These are phyloP conservation scores for Cataglyphis albicans DNA, from an alignment of 2,888 invertebrate species.

Conservation along the genomic window DNA sequence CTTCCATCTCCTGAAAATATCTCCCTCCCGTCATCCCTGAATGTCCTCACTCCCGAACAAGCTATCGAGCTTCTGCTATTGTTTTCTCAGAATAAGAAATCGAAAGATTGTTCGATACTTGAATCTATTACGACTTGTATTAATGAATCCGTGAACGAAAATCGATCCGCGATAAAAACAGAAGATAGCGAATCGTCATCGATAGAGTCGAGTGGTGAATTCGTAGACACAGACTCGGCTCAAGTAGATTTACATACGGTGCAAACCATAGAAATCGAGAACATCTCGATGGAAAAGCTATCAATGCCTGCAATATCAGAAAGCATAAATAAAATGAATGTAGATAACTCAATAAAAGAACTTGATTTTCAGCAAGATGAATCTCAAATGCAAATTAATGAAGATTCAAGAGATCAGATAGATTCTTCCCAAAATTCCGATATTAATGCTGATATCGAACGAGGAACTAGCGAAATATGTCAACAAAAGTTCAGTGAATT, in stretches of 20 bases:
- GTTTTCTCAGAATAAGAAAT: constrained; percentile 75
- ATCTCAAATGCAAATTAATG: neutral
- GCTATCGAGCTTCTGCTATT: constrained; percentile 79
- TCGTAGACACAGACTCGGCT: constrained; percentile 2
- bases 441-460: constrained; percentile 24
- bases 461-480: constrained; percentile 76
- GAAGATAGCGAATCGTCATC: constrained; percentile 33
- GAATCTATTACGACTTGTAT: neutral
- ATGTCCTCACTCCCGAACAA: constrained; percentile 78
- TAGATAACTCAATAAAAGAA: constrained; percentile 22
- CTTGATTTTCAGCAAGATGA: constrained; percentile 14
- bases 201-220: constrained; percentile 11
- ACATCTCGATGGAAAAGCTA: constrained; percentile 24
- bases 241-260: constrained; percentile 54
- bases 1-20: constrained; percentile 71
- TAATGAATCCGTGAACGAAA: constrained; percentile 53
- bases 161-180: constrained; percentile 48
- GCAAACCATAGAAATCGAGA: constrained; percentile 54
- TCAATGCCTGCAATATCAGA: neutral
- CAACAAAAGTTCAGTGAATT: constrained; percentile 80
- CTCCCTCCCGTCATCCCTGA: constrained; percentile 72
- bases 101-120: constrained; percentile 31
- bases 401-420: neutral
- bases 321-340: constrained; percentile 20
- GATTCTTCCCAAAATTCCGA: neutral